Percentiles rank a stretch among this genome's conserved stretches.
phyloP scores from a whole-genome alignment of 2,888 invertebrate species.

The Colletes collaris region DNA sequence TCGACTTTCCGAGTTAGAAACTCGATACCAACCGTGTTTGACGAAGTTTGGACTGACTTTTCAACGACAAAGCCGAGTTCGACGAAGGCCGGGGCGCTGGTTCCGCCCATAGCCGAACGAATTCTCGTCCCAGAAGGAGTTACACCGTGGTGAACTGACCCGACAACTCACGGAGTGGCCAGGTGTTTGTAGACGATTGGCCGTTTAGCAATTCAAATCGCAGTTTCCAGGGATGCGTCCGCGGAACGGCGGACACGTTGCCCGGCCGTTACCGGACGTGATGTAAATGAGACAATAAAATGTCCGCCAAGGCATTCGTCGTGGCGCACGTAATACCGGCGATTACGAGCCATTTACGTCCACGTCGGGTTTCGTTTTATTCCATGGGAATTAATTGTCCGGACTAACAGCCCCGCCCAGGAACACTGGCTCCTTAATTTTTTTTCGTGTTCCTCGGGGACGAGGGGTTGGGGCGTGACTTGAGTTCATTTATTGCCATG shows the following conservation, averaged over 20 bases:
- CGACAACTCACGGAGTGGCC: conserved; percentile 14
- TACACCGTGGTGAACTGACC: conserved; percentile 16
- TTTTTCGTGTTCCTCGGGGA: conserved; percentile 1
- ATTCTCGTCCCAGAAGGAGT: conserved; percentile 28
- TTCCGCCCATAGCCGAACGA: conserved; percentile 1
- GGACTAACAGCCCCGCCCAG: not conserved
- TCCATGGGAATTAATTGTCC: conserved; percentile 23
- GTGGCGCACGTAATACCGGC: conserved; percentile 29
- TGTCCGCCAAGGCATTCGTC: conserved; percentile 17
- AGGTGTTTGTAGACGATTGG: conserved; percentile 51
- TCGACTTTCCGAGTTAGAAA: too few relatives aligned
- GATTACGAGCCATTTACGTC: conserved; percentile 44
- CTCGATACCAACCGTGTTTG: too few relatives aligned
- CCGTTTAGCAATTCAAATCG: conserved; percentile 58
- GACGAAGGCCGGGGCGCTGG: not conserved
- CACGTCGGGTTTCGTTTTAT: conserved; percentile 1
- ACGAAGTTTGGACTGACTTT: not conserved
- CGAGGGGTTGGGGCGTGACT: not conserved
- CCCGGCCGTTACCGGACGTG: not conserved
- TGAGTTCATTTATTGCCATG: conserved; percentile 18
- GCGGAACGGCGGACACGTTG: conserved; percentile 28
- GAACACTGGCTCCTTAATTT: conserved; percentile 1
- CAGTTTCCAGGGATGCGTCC: conserved; percentile 27
- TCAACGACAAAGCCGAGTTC: not conserved
- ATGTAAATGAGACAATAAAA: conserved; percentile 51